Percentiles rank a stretch among this genome's conserved stretches.
phyloP scores from a whole-genome alignment of 2,797 vertebrate species.

The Eulemur rubriventer region DNA sequence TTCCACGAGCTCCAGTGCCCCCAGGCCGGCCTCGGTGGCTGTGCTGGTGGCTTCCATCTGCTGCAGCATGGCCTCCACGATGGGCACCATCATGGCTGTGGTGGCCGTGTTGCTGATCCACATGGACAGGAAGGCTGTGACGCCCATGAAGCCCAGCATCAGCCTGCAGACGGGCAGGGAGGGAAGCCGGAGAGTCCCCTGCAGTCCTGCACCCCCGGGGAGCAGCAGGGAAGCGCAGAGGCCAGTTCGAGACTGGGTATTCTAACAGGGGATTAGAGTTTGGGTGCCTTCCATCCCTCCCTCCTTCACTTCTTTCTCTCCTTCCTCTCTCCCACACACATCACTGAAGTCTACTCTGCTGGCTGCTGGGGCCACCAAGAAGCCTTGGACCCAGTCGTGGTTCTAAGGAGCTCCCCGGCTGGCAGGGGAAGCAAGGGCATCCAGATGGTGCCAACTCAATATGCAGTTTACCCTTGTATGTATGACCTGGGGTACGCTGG shows the following conservation, averaged over 20 bases:
- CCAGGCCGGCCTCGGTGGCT: constrained; percentile 68
- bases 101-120: constrained; percentile 99
- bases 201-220: fast-evolving
- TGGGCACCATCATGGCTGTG: constrained; percentile 99
- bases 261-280: neutral
- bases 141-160: constrained; percentile 97
- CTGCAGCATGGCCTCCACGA: constrained; percentile 94
- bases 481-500: too few species aligned
- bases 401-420: neutral
- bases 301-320: too few species aligned
- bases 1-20: constrained; percentile 83
- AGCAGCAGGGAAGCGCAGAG: neutral
- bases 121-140: constrained; percentile 98
- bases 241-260: neutral
- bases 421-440: neutral
- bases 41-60: constrained; percentile 88
- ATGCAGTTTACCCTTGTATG: neutral
- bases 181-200: neutral
- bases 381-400: fast-evolving
- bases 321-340: neutral
- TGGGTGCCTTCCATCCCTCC: neutral
- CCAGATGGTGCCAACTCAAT: neutral
- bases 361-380: neutral
- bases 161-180: constrained; percentile 85
- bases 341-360: neutral